Conservation (phyloP, 2,888 invertebrate genomes). For the Drosophila fulvimacula region DNA sequence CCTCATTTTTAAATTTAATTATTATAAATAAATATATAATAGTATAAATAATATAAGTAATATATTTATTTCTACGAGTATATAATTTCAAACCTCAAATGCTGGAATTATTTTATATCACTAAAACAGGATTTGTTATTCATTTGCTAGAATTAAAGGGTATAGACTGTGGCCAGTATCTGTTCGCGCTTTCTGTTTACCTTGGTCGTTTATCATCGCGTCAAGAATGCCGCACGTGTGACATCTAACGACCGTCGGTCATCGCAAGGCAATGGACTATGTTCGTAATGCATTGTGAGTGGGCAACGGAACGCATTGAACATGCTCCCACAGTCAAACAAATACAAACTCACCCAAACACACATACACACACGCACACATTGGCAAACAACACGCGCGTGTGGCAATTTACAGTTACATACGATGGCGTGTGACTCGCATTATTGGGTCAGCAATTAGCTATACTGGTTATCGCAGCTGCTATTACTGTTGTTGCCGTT, state of each 20-base stretch:
- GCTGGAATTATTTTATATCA: no score
- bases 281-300: slow-evolving; percentile 1
- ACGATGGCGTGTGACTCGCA: slow-evolving; percentile 61
- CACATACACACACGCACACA: slow-evolving; percentile 25
- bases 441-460: slow-evolving; percentile 72
- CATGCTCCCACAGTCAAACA: slow-evolving; percentile 20
- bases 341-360: slow-evolving; percentile 11
- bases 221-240: slow-evolving; percentile 50
- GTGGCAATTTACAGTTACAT: slow-evolving; percentile 60
- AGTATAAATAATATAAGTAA: no score
- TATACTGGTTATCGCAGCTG: slow-evolving; percentile 26
- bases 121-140: no score
- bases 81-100: neutral
- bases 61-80: neutral
- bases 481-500: neutral
- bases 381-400: slow-evolving; percentile 55
- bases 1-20: no score
- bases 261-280: slow-evolving; percentile 15
- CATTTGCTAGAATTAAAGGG: slow-evolving; percentile 2
- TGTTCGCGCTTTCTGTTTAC: slow-evolving; percentile 1
- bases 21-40: no score
- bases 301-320: slow-evolving; percentile 26
- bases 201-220: slow-evolving; percentile 20
- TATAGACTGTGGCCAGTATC: slow-evolving; percentile 12
- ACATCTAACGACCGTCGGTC: slow-evolving; percentile 43